Percentiles rank a stretch among this genome's conserved stretches.
These are phyloP conservation scores for Endomychus coccineus DNA, from an alignment of 2,888 invertebrate genomes.

Conservation along the genomic window DNA sequence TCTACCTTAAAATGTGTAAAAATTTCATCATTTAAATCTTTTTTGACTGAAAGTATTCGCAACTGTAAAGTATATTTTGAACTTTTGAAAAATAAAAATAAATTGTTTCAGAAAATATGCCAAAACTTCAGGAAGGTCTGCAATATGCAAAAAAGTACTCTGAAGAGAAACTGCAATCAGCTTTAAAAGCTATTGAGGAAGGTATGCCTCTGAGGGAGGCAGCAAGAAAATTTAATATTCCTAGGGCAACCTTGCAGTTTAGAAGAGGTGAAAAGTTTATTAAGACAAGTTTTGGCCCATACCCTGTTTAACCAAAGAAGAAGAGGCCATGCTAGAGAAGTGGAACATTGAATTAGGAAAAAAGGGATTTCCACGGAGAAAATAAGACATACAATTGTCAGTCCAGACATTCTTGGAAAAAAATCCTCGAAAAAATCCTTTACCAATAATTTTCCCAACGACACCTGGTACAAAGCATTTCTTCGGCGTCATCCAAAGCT, in stretches of 20 bases:
- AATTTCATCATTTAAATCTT: too few species aligned
- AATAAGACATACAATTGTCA: slow-evolving; percentile 16
- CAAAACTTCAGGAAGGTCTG: not conserved
- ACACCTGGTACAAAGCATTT: slow-evolving; percentile 20
- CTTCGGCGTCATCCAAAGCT: slow-evolving; percentile 26
- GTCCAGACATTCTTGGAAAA: slow-evolving; percentile 17
- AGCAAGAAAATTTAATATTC: slow-evolving; percentile 15
- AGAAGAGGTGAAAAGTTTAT: slow-evolving; percentile 16
- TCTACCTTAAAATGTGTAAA: too few species aligned
- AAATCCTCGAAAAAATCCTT: slow-evolving; percentile 17
- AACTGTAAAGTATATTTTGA: too few species aligned
- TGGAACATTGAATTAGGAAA: slow-evolving; percentile 15
- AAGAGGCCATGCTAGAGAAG: slow-evolving; percentile 16
- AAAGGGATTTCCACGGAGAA: slow-evolving; percentile 20
- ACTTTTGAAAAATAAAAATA: too few species aligned
- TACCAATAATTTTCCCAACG: slow-evolving; percentile 13
- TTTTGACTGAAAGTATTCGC: too few species aligned
- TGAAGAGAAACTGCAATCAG: slow-evolving; percentile 15
- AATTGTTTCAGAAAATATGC: slow-evolving; percentile 6
- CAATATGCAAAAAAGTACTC: slow-evolving; percentile 8
- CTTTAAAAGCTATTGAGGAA: slow-evolving; percentile 16
- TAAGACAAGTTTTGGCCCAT: slow-evolving; percentile 17
- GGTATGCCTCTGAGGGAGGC: slow-evolving; percentile 18
- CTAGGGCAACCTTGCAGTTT: slow-evolving; percentile 18
- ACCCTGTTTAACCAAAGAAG: slow-evolving; percentile 17